Percentiles rank a stretch among this genome's conserved stretches.
These are phyloP conservation scores for Enteromius thamalakanensis DNA, from an alignment of 2,797 vertebrate genomes.

Conservation along the genomic window DNA sequence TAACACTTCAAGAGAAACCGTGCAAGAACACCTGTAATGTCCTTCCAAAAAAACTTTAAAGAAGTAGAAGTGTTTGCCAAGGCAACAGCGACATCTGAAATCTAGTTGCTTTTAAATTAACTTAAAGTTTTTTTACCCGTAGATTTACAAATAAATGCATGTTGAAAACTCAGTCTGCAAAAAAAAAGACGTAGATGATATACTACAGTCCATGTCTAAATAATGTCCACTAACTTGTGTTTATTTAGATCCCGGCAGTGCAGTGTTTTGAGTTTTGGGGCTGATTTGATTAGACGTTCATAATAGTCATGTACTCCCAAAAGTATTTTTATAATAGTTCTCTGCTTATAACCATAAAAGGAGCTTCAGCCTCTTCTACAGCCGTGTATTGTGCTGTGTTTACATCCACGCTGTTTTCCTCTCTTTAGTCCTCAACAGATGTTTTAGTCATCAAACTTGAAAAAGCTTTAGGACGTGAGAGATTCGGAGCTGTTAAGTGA, in stretches of 20 bases:
- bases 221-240: background rate
- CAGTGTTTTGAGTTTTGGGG: background rate
- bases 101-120: background rate
- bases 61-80: background rate
- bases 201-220: background rate
- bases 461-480: conserved; percentile 14
- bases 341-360: conserved; percentile 42
- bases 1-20: background rate
- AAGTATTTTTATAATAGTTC: conserved; percentile 30
- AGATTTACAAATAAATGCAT: background rate
- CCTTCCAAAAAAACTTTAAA: background rate
- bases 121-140: background rate
- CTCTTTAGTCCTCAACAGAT: conserved; percentile 24
- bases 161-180: background rate
- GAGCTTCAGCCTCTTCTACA: conserved; percentile 5
- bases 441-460: conserved; percentile 15
- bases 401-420: background rate
- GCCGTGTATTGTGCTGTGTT: conserved; percentile 28
- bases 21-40: background rate
- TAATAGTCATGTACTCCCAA: background rate
- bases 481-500: conserved; percentile 49
- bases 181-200: conserved; percentile 18
- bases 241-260: background rate
- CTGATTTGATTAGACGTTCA: background rate
- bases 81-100: background rate